These are phyloP conservation scores for Passerculus sandwichensis DNA, from an alignment of 2,797 vertebrate species.

Conservation along the genomic window DNA sequence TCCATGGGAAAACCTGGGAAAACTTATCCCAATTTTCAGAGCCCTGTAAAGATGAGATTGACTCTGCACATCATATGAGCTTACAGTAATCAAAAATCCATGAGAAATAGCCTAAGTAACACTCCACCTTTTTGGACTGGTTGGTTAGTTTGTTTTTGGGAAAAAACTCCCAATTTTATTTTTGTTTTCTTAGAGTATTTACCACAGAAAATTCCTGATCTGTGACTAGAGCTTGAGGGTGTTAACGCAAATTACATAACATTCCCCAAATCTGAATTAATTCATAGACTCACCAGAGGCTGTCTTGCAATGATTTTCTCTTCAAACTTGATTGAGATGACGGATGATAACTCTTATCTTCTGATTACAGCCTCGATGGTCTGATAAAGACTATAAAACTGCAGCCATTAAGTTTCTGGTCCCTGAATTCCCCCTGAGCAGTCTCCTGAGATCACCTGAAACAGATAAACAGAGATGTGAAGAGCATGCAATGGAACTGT, in stretches of 20 bases:
- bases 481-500: background rate
- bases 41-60: background rate
- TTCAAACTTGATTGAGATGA: conserved; percentile 19
- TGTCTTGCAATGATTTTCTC: background rate
- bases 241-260: background rate
- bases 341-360: background rate
- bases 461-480: conserved; percentile 48
- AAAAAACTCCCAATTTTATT: background rate
- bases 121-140: background rate
- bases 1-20: background rate
- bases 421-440: conserved; percentile 34
- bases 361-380: background rate
- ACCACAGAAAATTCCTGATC: conserved; percentile 4
- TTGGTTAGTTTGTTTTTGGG: background rate
- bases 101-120: background rate
- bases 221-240: background rate
- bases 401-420: conserved; percentile 16
- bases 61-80: background rate
- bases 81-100: background rate
- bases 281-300: conserved; percentile 17
- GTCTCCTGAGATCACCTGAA: conserved; percentile 45
- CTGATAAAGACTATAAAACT: conserved; percentile 42
- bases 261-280: conserved; percentile 15
- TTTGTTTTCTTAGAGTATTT: background rate
- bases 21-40: background rate